These are phyloP conservation scores for Campaea margaritaria DNA, from an alignment of 2,888 invertebrate species.

Conservation along the genomic window DNA sequence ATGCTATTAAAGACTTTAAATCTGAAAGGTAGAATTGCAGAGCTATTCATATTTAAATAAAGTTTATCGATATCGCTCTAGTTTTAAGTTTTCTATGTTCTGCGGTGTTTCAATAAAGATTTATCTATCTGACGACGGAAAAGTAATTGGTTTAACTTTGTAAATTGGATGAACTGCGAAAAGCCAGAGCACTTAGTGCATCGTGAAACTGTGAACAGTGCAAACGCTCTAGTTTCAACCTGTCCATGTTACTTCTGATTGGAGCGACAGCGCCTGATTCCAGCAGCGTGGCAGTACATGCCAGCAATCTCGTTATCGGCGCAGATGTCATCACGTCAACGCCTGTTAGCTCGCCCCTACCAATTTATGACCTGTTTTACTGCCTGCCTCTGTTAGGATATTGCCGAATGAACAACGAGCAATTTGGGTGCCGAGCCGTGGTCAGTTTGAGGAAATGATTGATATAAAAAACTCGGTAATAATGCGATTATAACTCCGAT, in stretches of 20 bases:
- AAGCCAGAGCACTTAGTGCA: slow-evolving; percentile 27
- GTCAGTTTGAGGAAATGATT: background rate
- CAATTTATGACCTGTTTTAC: slow-evolving; percentile 54
- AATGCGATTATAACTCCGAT: too few relatives aligned
- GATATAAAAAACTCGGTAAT: too few relatives aligned
- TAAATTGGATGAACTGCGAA: slow-evolving; percentile 19
- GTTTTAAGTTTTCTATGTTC: too few relatives aligned
- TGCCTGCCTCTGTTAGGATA: slow-evolving; percentile 45
- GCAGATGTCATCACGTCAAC: slow-evolving; percentile 53
- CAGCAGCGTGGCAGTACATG: slow-evolving; percentile 28
- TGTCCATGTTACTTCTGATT: slow-evolving; percentile 22
- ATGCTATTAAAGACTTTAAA: slow-evolving; percentile 30
- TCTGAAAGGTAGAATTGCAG: background rate
- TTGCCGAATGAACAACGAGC: slow-evolving; percentile 42
- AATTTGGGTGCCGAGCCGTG: slow-evolving; percentile 18
- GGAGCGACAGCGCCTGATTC: slow-evolving; percentile 10
- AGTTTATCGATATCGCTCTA: background rate
- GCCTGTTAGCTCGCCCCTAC: slow-evolving; percentile 40
- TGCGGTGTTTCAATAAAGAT: too few relatives aligned
- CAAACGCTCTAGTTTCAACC: slow-evolving; percentile 29
- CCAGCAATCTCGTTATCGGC: slow-evolving; percentile 57
- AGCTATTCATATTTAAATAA: slow-evolving; percentile 6
- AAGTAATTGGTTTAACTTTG: slow-evolving; percentile 3
- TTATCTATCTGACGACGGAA: too few relatives aligned
- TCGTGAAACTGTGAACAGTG: slow-evolving; percentile 17